Base-by-base conservation (phyloP, 2,113 vertebrate genomes). In the Physeter macrocephalus region DNA sequence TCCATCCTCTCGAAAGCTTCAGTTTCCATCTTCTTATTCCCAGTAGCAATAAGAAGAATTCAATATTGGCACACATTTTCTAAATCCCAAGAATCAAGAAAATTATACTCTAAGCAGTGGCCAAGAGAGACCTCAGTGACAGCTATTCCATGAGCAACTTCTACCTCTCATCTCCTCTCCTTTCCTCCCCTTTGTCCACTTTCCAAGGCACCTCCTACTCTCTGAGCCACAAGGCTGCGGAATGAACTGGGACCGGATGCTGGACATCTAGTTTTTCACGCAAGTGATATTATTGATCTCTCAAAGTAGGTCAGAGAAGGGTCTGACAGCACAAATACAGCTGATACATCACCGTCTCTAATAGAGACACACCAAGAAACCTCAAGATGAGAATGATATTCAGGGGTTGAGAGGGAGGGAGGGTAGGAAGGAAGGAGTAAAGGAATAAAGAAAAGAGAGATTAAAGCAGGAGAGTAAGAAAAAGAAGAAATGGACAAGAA, bases 311-410 rank as follows among this genome's bases (percentile, higher is more conserved):
- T 52, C 84, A 91, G 71, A 64, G 67, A 72, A 67, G 54, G 36
- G 41, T 2, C 2, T 1, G 8, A 15, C 49, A 4, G 34, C 49
- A 57, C 39, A 80, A n/a, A 1, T 34, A 36, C 5, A 4, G 18
- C 21, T 23, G 20, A 15, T 0, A 1, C 49, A 2, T 17, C 31
- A 1, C 41, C n/a, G 31, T 13, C 46, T 64, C 39, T 18, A 9
- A 61, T 0, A 61, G 54, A 62, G 49, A 12, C 0, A 2, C 0
- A 1, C 12, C 11, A 31, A 39, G 29, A 61, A 13, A 14, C 84
- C 25, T 43, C 49, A 8, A n/a, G 31, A 1, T 20, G 21, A 59
- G 3, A 25, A 18, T 20, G 31, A 5, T 6, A 4, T 4, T 62
- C 31, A 9, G 5, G 17, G 21, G 9, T 13, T 8, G 6, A 36